Conservation (phyloP, 1,140 invertebrate genomes). For the Hirudo medicinalis region DNA sequence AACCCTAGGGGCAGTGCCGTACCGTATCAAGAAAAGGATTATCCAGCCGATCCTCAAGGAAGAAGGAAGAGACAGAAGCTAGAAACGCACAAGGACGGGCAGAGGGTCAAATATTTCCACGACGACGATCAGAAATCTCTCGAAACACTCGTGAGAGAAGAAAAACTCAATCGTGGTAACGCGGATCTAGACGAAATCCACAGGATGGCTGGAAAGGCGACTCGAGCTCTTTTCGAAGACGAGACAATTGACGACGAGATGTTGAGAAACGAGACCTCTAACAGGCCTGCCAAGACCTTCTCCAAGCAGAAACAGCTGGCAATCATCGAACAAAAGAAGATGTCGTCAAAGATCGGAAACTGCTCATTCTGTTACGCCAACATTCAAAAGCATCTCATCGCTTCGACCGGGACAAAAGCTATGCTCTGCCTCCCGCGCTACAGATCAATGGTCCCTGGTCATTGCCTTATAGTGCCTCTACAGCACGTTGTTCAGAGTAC, state of each 20-base stretch:
- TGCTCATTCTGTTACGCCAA: constrained; percentile 70
- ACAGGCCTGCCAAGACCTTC: constrained; percentile 45
- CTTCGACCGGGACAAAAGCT: constrained; percentile 63
- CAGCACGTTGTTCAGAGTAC: constrained; percentile 64
- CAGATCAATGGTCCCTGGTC: constrained; percentile 65
- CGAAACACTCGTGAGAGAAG: constrained; percentile 59
- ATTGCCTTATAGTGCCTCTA: constrained; percentile 76
- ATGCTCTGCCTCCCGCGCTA: constrained; percentile 58
- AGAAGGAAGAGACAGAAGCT: constrained; percentile 42
- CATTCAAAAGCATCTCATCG: constrained; percentile 70
- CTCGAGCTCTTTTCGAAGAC: constrained; percentile 42
- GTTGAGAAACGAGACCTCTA: constrained; percentile 54
- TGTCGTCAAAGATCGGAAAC: constrained; percentile 57
- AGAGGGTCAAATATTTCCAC: constrained; percentile 68
- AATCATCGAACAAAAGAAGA: constrained; percentile 55
- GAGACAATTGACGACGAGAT: constrained; percentile 73
- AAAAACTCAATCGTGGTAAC: no score
- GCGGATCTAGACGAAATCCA: constrained; percentile 41
- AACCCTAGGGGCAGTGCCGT: constrained; percentile 49
- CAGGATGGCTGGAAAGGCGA: constrained; percentile 53
- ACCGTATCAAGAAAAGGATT: constrained; percentile 28
- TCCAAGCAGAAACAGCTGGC: constrained; percentile 53
- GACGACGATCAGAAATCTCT: constrained; percentile 80
- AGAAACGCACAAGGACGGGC: constrained; percentile 54
- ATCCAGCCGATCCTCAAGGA: constrained; percentile 17